Evolutionary conservation across 2,888 invertebrate species (phyloP).

Genomic region (Stenodera caucasica): DNA sequence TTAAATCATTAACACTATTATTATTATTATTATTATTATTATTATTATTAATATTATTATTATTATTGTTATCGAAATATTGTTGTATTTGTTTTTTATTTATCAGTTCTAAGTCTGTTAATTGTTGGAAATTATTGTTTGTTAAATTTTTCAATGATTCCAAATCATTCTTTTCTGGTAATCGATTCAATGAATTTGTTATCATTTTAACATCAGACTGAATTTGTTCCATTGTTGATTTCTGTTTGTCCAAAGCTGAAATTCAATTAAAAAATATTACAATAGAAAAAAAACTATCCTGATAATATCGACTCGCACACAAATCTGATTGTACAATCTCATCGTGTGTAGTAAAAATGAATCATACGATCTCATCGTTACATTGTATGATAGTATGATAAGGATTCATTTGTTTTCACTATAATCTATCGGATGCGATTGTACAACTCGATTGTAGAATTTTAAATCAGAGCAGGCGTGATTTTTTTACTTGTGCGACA

Average conservation of each 20-base stretch:
- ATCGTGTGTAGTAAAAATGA: no score
- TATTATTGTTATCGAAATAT: background rate
- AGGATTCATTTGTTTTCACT: no score
- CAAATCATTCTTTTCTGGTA: constrained; percentile 60
- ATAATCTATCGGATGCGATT: no score
- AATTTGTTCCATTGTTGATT: constrained; percentile 45
- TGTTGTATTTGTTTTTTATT: constrained; percentile 47
- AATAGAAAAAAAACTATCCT: no score
- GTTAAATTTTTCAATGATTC: constrained; percentile 66
- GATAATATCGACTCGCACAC: no score
- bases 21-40: background rate
- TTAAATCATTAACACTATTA: background rate
- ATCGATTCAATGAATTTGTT: constrained; percentile 39
- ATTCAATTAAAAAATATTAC: no score
- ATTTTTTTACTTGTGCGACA: no score
- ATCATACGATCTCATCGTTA: no score
- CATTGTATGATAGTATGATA: no score
- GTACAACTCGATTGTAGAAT: no score
- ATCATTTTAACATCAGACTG: constrained; percentile 44
- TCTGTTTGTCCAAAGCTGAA: constrained; percentile 47
- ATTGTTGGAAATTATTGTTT: constrained; percentile 51
- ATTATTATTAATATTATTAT: background rate
- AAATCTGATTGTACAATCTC: no score
- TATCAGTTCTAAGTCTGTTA: constrained; percentile 51
- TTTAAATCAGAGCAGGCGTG: no score